Percentiles rank a stretch among this genome's conserved stretches.
These are phyloP conservation scores for Sebastes oblongus DNA, from an alignment of 2,797 vertebrate genomes.

Conservation along the genomic window DNA sequence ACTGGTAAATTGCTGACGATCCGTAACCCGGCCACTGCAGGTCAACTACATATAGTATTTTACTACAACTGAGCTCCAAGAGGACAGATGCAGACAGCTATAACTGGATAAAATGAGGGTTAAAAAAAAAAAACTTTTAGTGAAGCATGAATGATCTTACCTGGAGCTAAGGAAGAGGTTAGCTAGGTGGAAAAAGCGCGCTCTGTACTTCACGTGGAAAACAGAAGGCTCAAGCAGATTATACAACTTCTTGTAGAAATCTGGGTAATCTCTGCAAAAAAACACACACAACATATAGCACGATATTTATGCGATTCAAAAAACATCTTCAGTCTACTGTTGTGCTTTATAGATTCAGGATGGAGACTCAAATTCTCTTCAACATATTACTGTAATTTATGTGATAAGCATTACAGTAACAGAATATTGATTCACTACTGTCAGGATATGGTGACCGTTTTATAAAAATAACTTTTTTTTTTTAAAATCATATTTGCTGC, in stretches of 20 bases:
- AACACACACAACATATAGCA: neutral
- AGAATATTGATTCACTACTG: too few relatives aligned
- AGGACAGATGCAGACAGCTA: neutral
- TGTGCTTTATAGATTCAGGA: neutral
- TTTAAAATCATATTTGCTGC: too few relatives aligned
- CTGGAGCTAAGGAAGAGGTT: constrained; percentile 94
- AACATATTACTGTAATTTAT: neutral
- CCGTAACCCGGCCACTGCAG: neutral
- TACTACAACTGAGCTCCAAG: neutral
- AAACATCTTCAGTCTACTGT: neutral
- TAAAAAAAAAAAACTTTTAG: neutral
- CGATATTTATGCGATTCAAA: neutral
- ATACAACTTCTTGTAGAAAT: constrained; percentile 96
- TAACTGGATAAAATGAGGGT: neutral
- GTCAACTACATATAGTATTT: neutral
- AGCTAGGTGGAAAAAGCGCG: constrained; percentile 91
- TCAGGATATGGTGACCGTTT: too few relatives aligned
- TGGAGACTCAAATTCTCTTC: neutral
- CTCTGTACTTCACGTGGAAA: constrained; percentile 93
- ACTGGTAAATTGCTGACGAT: neutral
- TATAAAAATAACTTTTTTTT: too few relatives aligned
- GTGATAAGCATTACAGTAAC: too few relatives aligned
- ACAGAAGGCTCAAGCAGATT: constrained; percentile 91
- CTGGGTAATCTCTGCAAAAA: constrained; percentile 91
- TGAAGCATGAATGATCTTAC: constrained; percentile 74